Percentiles rank a stretch among this genome's conserved stretches.
Conservation (phyloP, 53 echinoderm and acorn worm species). For the Pentamera pediparva region DNA sequence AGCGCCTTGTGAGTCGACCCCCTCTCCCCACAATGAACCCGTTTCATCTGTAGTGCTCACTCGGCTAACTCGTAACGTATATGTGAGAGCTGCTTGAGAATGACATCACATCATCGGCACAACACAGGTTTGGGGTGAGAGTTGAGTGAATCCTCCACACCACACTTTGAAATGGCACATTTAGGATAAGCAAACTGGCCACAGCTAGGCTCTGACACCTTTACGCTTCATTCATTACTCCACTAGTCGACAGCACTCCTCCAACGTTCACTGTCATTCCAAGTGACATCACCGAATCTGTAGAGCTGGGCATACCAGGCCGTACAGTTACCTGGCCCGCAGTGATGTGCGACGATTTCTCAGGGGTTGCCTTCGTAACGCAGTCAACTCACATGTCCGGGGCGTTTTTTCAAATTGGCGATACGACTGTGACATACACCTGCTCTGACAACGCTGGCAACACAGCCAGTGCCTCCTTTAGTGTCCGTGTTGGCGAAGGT, state of each 20-base stretch:
- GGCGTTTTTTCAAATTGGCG: constrained; percentile 32
- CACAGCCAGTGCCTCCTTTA: constrained; percentile 1
- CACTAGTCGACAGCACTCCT: background rate
- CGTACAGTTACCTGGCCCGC: background rate
- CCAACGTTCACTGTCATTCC: background rate
- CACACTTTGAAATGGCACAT: too few relatives aligned
- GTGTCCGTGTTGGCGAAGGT: constrained; percentile 1
- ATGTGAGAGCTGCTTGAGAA: too few relatives aligned
- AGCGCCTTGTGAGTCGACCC: too few relatives aligned
- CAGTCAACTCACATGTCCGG: constrained; percentile 28
- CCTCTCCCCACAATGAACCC: too few relatives aligned
- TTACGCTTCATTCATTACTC: too few relatives aligned
- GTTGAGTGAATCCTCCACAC: too few relatives aligned
- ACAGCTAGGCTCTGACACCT: too few relatives aligned
- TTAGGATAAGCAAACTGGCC: too few relatives aligned
- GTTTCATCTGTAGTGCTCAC: too few relatives aligned
- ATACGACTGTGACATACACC: constrained; percentile 49
- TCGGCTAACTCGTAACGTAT: too few relatives aligned
- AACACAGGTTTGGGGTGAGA: too few relatives aligned
- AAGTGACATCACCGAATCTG: background rate
- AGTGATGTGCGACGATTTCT: constrained; percentile 29
- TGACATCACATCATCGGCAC: too few relatives aligned
- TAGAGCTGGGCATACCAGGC: background rate
- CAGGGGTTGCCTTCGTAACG: background rate
- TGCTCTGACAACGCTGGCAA: constrained; percentile 22